These are phyloP conservation scores for Entomyzon cyanotis DNA, from an alignment of 2,113 vertebrate species.

Conservation along the genomic window DNA sequence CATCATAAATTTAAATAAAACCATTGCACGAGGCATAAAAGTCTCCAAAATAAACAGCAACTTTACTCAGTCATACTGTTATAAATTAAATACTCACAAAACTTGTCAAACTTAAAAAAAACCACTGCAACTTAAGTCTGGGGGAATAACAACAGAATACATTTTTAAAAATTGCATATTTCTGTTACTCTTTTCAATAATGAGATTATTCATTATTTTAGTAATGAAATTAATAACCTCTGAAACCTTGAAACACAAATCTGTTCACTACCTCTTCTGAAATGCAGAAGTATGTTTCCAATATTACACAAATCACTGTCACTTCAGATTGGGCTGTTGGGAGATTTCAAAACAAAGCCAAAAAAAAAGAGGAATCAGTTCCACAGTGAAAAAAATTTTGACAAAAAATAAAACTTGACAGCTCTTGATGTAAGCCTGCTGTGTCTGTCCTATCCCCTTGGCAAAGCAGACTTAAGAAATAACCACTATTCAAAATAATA, in stretches of 20 bases:
- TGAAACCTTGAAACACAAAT: neutral
- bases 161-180: neutral
- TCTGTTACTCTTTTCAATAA: neutral
- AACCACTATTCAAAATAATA: neutral
- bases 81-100: neutral
- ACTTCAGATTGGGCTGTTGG: neutral
- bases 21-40: neutral
- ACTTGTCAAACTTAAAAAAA: neutral
- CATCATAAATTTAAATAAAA: neutral
- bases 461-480: neutral
- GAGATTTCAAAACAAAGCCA: neutral
- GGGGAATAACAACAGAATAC: neutral
- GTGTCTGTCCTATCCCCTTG: neutral
- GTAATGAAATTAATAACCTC: neutral
- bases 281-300: constrained; percentile 22
- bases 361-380: neutral
- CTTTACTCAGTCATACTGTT: neutral
- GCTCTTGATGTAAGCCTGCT: neutral
- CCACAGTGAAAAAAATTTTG: neutral
- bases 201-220: neutral
- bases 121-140: neutral
- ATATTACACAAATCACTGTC: neutral
- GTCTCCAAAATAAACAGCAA: neutral
- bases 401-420: neutral
- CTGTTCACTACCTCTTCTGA: constrained; percentile 1